Base-by-base conservation (phyloP, 2,113 vertebrate species). In the Globicephala melas region DNA sequence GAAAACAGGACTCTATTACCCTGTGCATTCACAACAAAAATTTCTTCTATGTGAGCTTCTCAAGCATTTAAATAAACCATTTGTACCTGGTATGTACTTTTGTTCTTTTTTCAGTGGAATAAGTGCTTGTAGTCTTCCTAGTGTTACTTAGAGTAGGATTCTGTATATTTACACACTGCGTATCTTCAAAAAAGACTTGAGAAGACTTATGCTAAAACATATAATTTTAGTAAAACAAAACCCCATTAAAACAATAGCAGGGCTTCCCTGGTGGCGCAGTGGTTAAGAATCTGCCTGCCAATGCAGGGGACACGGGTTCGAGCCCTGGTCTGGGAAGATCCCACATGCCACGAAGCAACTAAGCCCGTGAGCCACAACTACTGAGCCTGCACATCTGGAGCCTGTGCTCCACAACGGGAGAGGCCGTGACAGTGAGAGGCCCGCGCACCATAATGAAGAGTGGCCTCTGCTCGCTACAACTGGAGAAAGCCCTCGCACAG, bases 141-240 rank as follows among this genome's bases (percentile, higher is more conserved):
- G 5, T 41, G 50, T 71, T 76, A 80, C 15, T 85, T 74, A 90
- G 47, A 77, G 10, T 28, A 17, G 23, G 38, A 65, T 26, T 93
- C 23, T 96, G 28, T 95, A 8, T 81, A 11, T 41, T 89, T 95
- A 87, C 79, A 53, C 3, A 25, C 67, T 71, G 65, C 28, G 0
- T 87, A 5, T 68, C 55, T 85, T 36, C 47, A 65, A 41, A 89
- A 96, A 38, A 77, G n/a, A 25, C 17, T 74, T 85, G 6, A 92
- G 13, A 94, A 96, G 25, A 8, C 55, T 92, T 83, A 55, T 14
- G 87, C 36, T 67, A 68, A 80, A 96, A 93, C 23, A 88, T 50
- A 38, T 31, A 82, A 79, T 86, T 90, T 90, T 11, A 90, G 28
- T 65, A 83, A 96, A 73, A 96, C 87, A 77, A 80, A 36, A 63